Evolutionary conservation across 1,140 invertebrate species (phyloP), one percentile per base, ranked within the genome.

Genomic region (Pissodes strobi): DNA sequence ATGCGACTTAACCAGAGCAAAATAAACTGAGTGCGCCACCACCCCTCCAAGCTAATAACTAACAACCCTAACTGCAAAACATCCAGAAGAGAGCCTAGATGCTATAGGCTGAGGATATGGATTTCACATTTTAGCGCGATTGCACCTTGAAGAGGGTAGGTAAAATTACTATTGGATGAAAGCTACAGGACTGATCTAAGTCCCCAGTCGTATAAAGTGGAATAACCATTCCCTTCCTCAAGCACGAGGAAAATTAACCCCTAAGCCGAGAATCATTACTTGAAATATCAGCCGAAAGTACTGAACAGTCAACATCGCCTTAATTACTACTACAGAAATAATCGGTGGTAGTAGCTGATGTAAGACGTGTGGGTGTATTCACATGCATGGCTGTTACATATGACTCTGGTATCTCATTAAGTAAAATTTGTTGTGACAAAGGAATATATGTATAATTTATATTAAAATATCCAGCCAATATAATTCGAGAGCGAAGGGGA

Each of bases 241-340:
- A 34, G n/a, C 30, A n/a, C 6, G 30, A 34, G 30, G 6, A n/a
- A 34, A 34, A 34, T 34, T 8, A 6, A 34, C 30, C 30, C n/a
- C n/a, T 34, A 34, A 34, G 6, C 30, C n/a, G n/a, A n/a, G n/a
- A n/a, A n/a, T n/a, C n/a, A n/a, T n/a, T n/a, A n/a, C n/a, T n/a
- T n/a, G n/a, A n/a, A n/a, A n/a, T n/a, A n/a, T n/a, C n/a, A n/a
- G n/a, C n/a, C n/a, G n/a, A n/a, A n/a, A n/a, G n/a, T n/a, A n/a
- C n/a, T n/a, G n/a, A n/a, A n/a, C n/a, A n/a, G n/a, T n/a, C n/a
- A n/a, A n/a, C n/a, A n/a, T n/a, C n/a, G n/a, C n/a, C n/a, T n/a
- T n/a, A n/a, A n/a, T n/a, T n/a, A n/a, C n/a, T n/a, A 34, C 30
- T 34, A 61, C 39, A 48, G 8, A 48, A 48, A 48, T 43, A 9